Evolutionary conservation across 2,888 invertebrate species (phyloP).

Genomic region (Cyclophora albipunctata): DNA sequence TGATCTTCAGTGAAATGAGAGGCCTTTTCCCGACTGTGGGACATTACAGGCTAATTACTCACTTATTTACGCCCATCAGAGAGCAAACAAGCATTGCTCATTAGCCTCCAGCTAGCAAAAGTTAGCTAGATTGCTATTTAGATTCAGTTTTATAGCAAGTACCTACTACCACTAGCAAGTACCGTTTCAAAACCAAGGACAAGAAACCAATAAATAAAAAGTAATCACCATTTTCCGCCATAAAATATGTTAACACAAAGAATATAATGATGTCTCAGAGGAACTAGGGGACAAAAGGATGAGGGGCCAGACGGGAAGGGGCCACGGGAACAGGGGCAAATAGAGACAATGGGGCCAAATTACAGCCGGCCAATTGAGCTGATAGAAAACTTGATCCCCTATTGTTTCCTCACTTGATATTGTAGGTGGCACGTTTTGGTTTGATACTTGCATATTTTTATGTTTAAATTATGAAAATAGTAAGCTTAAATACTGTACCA

Average conservation of each 20-base stretch:
- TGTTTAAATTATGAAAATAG: too few species aligned
- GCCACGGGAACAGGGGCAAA: slow-evolving; percentile 39
- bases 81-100: too few species aligned
- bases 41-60: too few species aligned
- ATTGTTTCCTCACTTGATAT: slow-evolving; percentile 67
- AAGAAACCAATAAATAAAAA: slow-evolving; percentile 21
- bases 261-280: slow-evolving; percentile 52
- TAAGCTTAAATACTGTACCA: too few species aligned
- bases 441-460: slow-evolving; percentile 38
- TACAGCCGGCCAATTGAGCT: slow-evolving; percentile 72
- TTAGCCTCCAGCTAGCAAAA: too few species aligned
- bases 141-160: too few species aligned
- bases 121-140: too few species aligned
- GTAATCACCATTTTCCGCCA: slow-evolving; percentile 42
- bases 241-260: slow-evolving; percentile 56
- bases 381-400: slow-evolving; percentile 65
- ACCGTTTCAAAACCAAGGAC: too few species aligned
- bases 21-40: too few species aligned
- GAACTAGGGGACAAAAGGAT: slow-evolving; percentile 28
- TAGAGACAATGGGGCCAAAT: slow-evolving; percentile 70
- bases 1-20: too few species aligned
- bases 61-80: too few species aligned
- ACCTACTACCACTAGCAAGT: too few species aligned
- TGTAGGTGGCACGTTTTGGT: slow-evolving; percentile 14
- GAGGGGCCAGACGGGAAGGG: slow-evolving; percentile 17